phyloP scores from a whole-genome alignment of 2,113 vertebrate species.

The Chunga burmeisteri region DNA sequence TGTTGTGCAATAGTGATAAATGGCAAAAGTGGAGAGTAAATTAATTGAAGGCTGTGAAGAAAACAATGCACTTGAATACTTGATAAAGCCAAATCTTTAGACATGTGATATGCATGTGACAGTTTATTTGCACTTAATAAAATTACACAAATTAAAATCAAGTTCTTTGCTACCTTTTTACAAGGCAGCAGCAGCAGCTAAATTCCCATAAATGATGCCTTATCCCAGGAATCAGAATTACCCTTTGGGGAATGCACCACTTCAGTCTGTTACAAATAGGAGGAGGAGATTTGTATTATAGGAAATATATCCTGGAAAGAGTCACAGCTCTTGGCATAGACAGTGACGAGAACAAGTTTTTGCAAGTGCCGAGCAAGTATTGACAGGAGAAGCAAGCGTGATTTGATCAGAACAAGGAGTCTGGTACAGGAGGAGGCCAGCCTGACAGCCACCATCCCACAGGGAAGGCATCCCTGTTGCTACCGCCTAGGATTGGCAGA shows the following conservation, averaged over 20 bases:
- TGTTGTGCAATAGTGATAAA: background rate
- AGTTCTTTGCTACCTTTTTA: background rate
- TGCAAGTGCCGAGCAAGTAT: background rate
- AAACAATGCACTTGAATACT: background rate
- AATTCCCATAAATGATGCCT: background rate
- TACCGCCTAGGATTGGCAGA: background rate
- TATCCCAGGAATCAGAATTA: background rate
- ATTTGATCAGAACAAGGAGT: background rate
- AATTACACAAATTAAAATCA: background rate
- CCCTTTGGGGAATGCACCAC: no score
- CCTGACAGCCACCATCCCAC: accelerated
- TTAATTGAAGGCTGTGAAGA: background rate
- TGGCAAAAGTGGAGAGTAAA: background rate
- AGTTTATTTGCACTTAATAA: background rate
- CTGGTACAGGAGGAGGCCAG: background rate
- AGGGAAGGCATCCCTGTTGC: background rate
- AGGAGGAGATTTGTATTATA: background rate
- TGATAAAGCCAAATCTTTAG: background rate
- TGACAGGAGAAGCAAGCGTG: background rate
- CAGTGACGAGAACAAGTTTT: background rate
- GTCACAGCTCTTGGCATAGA: background rate
- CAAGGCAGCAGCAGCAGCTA: background rate
- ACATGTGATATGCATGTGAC: background rate
- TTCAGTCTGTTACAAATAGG: background rate
- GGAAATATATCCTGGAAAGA: background rate